phyloP scores from a whole-genome alignment of 2,113 vertebrate genomes.

The Gambusia affinis region DNA sequence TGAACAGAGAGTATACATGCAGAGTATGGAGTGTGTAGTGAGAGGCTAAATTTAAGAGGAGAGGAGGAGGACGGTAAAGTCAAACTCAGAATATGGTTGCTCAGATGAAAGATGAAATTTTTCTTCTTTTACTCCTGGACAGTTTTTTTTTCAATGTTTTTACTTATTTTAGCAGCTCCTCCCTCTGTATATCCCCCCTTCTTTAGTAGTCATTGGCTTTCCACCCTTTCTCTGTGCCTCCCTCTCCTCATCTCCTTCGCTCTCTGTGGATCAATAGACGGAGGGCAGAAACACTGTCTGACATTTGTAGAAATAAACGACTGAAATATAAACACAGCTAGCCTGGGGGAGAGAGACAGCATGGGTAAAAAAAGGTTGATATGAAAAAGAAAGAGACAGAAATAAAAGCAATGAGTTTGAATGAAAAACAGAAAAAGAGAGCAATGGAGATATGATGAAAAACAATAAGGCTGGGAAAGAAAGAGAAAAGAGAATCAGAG shows the following conservation, averaged over 20 bases:
- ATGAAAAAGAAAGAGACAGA: slow-evolving; percentile 58
- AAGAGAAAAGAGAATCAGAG: slow-evolving; percentile 41
- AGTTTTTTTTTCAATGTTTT: slow-evolving; percentile 10
- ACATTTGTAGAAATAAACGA: slow-evolving; percentile 81
- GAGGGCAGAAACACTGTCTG: slow-evolving; percentile 75
- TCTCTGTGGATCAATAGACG: slow-evolving; percentile 74
- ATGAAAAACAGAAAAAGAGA: slow-evolving; percentile 60
- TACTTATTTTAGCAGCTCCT: slow-evolving; percentile 24
- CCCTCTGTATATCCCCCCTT: slow-evolving; percentile 25
- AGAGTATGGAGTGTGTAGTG: slow-evolving; percentile 4
- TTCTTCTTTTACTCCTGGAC: slow-evolving; percentile 33
- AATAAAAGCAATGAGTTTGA: slow-evolving; percentile 59
- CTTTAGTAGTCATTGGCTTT: slow-evolving; percentile 26
- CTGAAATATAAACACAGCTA: slow-evolving; percentile 76
- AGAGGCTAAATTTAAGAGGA: slow-evolving; percentile 33
- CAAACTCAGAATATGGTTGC: slow-evolving; percentile 43
- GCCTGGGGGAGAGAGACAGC: slow-evolving; percentile 62
- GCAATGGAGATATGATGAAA: slow-evolving; percentile 64
- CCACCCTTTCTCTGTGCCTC: slow-evolving; percentile 9
- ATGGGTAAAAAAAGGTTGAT: slow-evolving; percentile 35
- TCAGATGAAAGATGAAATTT: slow-evolving; percentile 53
- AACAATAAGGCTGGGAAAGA: slow-evolving; percentile 64
- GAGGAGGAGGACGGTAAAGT: slow-evolving; percentile 19
- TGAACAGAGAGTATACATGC: slow-evolving; percentile 22
- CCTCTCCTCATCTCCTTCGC: slow-evolving; percentile 29